Evolutionary conservation across 2,888 invertebrate species (phyloP), one percentile per base, ranked within the genome.

Genomic region (Tromatobia lineatoria): DNA sequence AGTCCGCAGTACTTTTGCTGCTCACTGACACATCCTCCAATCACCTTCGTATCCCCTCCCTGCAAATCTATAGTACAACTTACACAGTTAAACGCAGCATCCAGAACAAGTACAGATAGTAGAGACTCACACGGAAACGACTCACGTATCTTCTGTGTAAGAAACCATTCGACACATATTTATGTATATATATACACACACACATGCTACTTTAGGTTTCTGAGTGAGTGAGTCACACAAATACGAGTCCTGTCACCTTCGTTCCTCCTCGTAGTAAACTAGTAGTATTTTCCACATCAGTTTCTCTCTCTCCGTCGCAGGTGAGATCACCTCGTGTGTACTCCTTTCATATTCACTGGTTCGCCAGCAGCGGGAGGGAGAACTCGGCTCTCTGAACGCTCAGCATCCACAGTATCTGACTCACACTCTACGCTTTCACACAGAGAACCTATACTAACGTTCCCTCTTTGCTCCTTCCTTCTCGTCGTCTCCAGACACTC

Each of bases 381-480:
- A 57, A 29, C 47, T 52, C 29, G 74, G 47, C 74, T 77, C 38
- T 38, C 23, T 45, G 67, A 25, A 54, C 47, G 50, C 59, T n/a
- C 78, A 84, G 83, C 77, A 80, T 84, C 83, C 80, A 64, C 10
- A 77, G 82, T 64, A 77, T 67, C 71, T 84, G 84, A 84, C 80
- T 80, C 84, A 81, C 74, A 84, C 80, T 78, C 47, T 34, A 54
- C 61, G 54, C 77, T 74, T 70, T 77, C 61, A 78, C 61, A 73
- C 73, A 23, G 64, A 20, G 23, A 77, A 61, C 29, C 64, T 42
- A 25, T 25, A 64, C 57, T 25, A 20, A 67, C 50, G 38, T 23
- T 64, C 10, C 18, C 70, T 18, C 50, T 38, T 52, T 74, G 25
- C 57, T 42, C 77, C 69, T 74, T n/a, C 78, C 64, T 59, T 59